Conservation (phyloP, 2,888 invertebrate species). For the Oxytorus armatus region DNA sequence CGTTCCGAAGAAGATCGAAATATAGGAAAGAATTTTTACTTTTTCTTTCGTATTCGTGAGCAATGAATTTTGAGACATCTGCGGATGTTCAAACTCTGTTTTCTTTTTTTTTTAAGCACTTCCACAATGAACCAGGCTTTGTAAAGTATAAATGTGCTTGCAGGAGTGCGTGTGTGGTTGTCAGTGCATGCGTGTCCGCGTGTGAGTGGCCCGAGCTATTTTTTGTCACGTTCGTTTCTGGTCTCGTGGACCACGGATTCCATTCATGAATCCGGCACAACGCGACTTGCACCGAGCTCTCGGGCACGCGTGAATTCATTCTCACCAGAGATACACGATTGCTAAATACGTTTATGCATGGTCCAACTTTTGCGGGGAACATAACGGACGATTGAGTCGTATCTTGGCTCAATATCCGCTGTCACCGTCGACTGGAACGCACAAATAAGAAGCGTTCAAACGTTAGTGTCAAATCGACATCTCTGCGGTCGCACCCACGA, state of each 20-base stretch:
- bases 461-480: conserved; percentile 37
- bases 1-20: neutral
- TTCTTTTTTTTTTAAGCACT: no score
- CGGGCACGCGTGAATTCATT: conserved; percentile 31
- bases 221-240: conserved; percentile 30
- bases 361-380: no score
- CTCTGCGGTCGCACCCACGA: conserved; percentile 48
- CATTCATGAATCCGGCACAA: conserved; percentile 76
- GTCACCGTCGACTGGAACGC: conserved; percentile 10
- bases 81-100: no score
- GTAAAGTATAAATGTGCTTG: no score
- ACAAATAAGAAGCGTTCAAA: conserved; percentile 14
- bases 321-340: conserved; percentile 5
- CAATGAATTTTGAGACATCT: no score
- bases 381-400: neutral
- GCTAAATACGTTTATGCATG: neutral
- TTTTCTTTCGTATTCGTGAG: no score
- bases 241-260: conserved; percentile 54
- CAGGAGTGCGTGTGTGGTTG: no score
- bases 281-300: neutral
- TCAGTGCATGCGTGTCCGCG: conserved; percentile 5
- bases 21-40: neutral
- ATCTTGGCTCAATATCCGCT: conserved; percentile 25
- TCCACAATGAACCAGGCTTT: no score
- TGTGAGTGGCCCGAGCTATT: conserved; percentile 14